Conservation (phyloP, 1,140 invertebrate genomes). For the Drosophila ercepeae region DNA sequence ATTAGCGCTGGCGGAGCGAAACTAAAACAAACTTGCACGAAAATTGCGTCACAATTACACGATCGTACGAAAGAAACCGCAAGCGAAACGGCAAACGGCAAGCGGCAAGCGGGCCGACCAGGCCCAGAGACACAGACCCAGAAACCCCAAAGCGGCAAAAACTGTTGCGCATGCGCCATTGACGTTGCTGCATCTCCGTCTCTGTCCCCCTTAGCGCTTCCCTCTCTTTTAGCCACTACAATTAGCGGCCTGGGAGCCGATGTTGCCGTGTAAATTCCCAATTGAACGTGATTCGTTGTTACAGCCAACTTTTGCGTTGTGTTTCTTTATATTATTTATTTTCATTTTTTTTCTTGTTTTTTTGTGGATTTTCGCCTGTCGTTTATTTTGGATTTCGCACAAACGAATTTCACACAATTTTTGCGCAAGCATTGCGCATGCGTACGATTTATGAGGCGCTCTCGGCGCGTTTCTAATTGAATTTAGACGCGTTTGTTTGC, state of each 20-base stretch:
- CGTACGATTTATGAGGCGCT: slow-evolving; percentile 39
- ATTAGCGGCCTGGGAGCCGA: slow-evolving; percentile 31
- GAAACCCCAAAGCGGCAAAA: slow-evolving; percentile 70
- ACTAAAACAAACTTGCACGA: slow-evolving; percentile 65
- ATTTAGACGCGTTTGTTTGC: slow-evolving; percentile 42
- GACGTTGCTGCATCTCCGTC: slow-evolving; percentile 24
- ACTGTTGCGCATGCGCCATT: slow-evolving; percentile 71
- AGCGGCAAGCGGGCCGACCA: too few relatives aligned
- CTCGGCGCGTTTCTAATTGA: slow-evolving; percentile 44
- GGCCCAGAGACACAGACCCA: slow-evolving; percentile 68
- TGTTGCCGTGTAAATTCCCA: slow-evolving; percentile 32
- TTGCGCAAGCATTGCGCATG: slow-evolving; percentile 49
- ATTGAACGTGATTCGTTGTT: slow-evolving; percentile 23
- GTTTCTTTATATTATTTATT: too few relatives aligned
- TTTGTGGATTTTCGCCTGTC: background rate
- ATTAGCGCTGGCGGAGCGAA: slow-evolving; percentile 42
- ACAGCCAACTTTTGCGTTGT: background rate
- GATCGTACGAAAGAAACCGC: slow-evolving; percentile 72
- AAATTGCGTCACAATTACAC: slow-evolving; percentile 78
- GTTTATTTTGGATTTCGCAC: slow-evolving; percentile 38
- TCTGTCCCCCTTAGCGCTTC: background rate
- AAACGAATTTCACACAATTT: slow-evolving; percentile 19
- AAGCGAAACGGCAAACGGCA: slow-evolving; percentile 40
- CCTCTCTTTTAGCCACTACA: slow-evolving; percentile 2
- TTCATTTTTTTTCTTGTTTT: background rate